These are phyloP conservation scores for Arnoldichthys spilopterus DNA, from an alignment of 2,797 vertebrate species.

Conservation along the genomic window DNA sequence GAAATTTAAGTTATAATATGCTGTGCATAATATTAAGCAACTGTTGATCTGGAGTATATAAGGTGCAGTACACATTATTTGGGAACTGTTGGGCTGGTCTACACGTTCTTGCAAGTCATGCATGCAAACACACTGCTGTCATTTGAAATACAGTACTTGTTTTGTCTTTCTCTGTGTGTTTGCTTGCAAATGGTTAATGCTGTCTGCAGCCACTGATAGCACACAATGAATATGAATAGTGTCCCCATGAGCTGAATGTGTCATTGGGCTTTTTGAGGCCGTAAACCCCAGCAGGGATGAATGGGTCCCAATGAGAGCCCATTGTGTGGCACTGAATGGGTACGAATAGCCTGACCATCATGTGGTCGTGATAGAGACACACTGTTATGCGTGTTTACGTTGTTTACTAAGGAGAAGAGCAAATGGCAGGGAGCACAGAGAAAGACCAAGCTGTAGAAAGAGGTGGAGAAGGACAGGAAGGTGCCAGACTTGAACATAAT, in stretches of 20 bases:
- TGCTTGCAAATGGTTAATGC: conserved; percentile 23
- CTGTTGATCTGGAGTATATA: too few species aligned
- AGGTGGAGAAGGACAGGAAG: too few species aligned
- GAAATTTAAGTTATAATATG: too few species aligned
- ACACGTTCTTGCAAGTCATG: not conserved
- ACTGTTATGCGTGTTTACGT: not conserved
- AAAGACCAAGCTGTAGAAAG: too few species aligned
- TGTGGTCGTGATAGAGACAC: conserved; percentile 22
- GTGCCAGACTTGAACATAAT: not conserved
- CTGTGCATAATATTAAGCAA: too few species aligned
- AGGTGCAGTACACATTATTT: too few species aligned
- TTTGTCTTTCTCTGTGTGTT: not conserved
- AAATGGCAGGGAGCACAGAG: conserved; percentile 8
- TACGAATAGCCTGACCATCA: conserved; percentile 44
- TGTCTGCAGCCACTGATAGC: conserved; percentile 47
- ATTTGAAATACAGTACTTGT: conserved; percentile 7
- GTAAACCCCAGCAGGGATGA: conserved; percentile 55
- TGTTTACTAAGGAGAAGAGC: conserved; percentile 6
- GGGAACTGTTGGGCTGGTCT: too few species aligned
- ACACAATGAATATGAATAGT: conserved; percentile 61
- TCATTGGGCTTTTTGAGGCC: conserved; percentile 50
- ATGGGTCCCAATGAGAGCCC: conserved; percentile 58
- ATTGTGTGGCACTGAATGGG: conserved; percentile 67
- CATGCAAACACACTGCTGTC: conserved; percentile 7
- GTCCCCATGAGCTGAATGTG: conserved; percentile 60